Evolutionary conservation across 1,140 invertebrate genomes (phyloP).

Genomic region (Megalonaias nervosa): DNA sequence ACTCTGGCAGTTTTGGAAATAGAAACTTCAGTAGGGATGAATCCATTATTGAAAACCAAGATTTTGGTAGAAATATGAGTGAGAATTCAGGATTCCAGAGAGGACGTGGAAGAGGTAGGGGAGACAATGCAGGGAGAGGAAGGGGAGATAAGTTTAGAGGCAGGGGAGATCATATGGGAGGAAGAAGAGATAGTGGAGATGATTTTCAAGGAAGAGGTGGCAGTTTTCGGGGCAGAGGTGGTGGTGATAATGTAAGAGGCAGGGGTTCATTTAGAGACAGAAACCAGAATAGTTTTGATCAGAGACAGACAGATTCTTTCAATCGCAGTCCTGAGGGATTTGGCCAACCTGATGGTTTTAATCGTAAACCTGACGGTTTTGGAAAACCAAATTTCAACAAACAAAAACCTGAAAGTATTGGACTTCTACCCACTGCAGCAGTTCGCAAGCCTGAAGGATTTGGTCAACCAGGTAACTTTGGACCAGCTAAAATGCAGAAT

Average conservation of each 20-base stretch:
- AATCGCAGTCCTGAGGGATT: slow-evolving; percentile 6
- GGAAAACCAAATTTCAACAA: background rate
- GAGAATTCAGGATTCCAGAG: background rate
- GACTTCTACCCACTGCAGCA: background rate
- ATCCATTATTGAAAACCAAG: too few relatives aligned
- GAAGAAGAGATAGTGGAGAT: slow-evolving; percentile 3
- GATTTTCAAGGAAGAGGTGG: background rate
- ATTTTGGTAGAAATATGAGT: background rate
- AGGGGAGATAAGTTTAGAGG: background rate
- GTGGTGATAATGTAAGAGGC: background rate
- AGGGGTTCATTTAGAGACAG: slow-evolving; percentile 13
- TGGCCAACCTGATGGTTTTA: background rate
- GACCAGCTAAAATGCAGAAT: too few relatives aligned
- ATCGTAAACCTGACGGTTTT: background rate
- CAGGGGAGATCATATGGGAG: slow-evolving; percentile 1
- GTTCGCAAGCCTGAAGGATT: background rate
- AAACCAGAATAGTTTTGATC: slow-evolving; percentile 2
- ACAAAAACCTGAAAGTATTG: background rate
- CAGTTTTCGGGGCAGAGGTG: background rate
- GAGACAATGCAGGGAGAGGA: slow-evolving; percentile 11
- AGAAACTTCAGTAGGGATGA: too few relatives aligned
- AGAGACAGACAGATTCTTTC: slow-evolving; percentile 6
- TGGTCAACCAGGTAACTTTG: too few relatives aligned
- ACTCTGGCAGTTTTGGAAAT: too few relatives aligned
- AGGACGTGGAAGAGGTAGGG: background rate